Conservation (phyloP, 1,140 invertebrate species). For the Cyclargus thomasi region DNA sequence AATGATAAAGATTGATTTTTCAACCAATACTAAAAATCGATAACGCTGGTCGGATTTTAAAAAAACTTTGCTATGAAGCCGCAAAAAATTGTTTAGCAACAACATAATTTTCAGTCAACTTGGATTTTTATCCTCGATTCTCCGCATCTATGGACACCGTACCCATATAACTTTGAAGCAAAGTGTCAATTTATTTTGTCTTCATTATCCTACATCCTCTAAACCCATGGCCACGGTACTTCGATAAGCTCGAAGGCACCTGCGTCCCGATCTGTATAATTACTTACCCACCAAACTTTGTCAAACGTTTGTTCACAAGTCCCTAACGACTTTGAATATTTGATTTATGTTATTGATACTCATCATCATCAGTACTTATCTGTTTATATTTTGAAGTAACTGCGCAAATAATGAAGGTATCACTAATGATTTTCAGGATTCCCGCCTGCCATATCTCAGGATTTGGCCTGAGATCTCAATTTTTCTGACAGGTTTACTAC, state of each 20-base stretch:
- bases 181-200: background rate
- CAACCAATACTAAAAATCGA: no score
- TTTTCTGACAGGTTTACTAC: no score
- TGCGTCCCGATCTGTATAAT: constrained; percentile 32
- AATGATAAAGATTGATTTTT: no score
- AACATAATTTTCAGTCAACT: no score
- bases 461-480: no score
- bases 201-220: background rate
- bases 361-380: background rate
- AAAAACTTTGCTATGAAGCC: no score
- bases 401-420: no score
- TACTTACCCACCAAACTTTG: constrained; percentile 17
- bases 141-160: background rate
- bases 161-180: background rate
- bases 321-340: constrained; percentile 18
- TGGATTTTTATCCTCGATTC: background rate
- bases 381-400: no score
- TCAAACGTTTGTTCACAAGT: background rate
- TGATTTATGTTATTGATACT: constrained; percentile 10
- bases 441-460: no score
- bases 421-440: no score
- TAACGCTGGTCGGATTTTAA: no score
- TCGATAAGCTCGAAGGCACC: constrained; percentile 22
- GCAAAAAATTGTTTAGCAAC: no score
- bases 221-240: constrained; percentile 1